Evolutionary conservation across 2,797 vertebrate genomes (phyloP), one percentile per base, ranked within the genome.

Genomic region (Apodemus agrarius): DNA sequence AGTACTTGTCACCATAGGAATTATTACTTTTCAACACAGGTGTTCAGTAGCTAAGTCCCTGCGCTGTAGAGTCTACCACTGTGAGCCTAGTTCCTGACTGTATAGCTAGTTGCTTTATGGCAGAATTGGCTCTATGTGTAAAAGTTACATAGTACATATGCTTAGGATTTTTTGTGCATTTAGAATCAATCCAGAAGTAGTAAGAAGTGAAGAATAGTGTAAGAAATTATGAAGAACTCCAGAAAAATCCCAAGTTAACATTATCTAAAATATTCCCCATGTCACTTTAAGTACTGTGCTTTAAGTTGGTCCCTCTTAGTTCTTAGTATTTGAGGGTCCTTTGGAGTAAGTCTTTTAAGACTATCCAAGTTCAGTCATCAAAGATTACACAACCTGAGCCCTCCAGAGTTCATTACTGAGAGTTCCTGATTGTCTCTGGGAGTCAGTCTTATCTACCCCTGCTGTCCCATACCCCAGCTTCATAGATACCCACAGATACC

Each of bases 151-250:
- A 84, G 87, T 57, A 11, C 65, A 85, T 72, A n/a, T 93, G 57
- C 67, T 93, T 86, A 89, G 74, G n/a, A 92, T 85, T 95, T 87
- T 91, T 83, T 76, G 46, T 6, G 40, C 78, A 90, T 94, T 95
- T 88, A 90, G 54, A 96, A n/a, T 95, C 21, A 61, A 88, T 69
- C 72, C 59, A 59, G 86, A 96, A 93, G 63, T 84, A 89, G 79
- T 34, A n/a, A 72, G 22, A 95, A 17, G 37, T 2, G 52, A 82
- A 29, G 78, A 67, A 54, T 93, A 72, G 43, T 84, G 24, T 61
- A 63, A 91, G 59, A 81, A 94, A 79, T 21, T 34, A 90, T 87
- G 65, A 79, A 82, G 49, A 49, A 79, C 43, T 89, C 19, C 67
- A 82, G 63, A n/a, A 83, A 94, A 96, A 91, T 88, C 49, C 31